phyloP scores from a whole-genome alignment of 2,888 invertebrate species.

The Rhogogaster chlorosoma region DNA sequence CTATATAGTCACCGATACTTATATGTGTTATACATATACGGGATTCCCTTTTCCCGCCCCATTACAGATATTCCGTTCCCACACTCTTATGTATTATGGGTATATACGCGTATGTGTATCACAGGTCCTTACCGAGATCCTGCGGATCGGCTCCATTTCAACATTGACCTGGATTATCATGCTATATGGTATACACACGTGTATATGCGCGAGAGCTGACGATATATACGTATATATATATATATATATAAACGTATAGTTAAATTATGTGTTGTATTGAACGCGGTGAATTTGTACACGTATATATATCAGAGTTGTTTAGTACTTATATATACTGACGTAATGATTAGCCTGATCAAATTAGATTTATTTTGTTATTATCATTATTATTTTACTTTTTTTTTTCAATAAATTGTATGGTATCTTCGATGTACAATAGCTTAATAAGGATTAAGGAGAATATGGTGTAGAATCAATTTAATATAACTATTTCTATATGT shows the following conservation, averaged over 20 bases:
- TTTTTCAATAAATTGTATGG: conserved; percentile 22
- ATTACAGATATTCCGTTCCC: neutral
- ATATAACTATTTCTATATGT: neutral
- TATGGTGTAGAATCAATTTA: neutral
- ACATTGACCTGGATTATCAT: conserved; percentile 43
- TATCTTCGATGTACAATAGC: conserved; percentile 6
- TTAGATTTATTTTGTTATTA: neutral
- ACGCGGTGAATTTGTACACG: conserved; percentile 3
- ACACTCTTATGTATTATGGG: neutral
- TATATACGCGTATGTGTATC: neutral
- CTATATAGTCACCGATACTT: conserved; percentile 15
- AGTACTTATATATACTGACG: conserved; percentile 23
- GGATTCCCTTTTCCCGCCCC: neutral
- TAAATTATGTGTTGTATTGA: conserved; percentile 3
- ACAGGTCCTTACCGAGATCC: conserved; percentile 37
- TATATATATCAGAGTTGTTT: neutral
- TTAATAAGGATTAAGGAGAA: neutral
- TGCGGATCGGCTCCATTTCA: conserved; percentile 39
- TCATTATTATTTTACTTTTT: neutral
- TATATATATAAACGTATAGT: neutral
- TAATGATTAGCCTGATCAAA: conserved; percentile 52
- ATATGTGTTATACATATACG: neutral
- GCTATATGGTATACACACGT: neutral
- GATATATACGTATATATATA: neutral
- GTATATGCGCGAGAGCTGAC: neutral